Evolutionary conservation across 2,113 vertebrate genomes (phyloP), one percentile per base, ranked within the genome.

Genomic region (Sphyrna mokarran): DNA sequence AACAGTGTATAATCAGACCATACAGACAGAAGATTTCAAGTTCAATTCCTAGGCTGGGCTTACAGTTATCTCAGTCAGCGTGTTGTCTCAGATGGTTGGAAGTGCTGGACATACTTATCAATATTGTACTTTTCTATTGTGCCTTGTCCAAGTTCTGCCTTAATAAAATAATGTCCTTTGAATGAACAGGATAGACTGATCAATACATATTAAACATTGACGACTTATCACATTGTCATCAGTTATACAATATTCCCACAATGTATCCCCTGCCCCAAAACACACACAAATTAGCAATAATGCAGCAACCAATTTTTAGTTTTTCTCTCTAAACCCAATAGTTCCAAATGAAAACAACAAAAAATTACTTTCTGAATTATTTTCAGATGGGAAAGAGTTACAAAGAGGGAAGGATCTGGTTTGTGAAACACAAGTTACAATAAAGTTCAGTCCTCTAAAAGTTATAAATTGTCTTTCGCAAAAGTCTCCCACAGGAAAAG

Each of bases 401-500:
- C 6, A 18, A 93, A n/a, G n/a, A 66, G 8, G 20, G 63, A 66
- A 91, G 33, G 66, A 66, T 91, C n/a, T 4, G 29, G 89, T 93
- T 93, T 93, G 89, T n/a, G 33, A 91, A 91, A 66, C 20, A 61
- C 33, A n/a, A 91, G 37, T 33, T 37, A 63, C 29, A 93, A 37
- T 68, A 68, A 66, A n/a, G 33, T n/a, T 37, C 29, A 66, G 29
- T 91, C 89, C 58, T 91, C 13, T 91, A 91, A 91, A 93, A 93
- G 89, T 68, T 93, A 93, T 93, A 93, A 93, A 93, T 43, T 93
- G 89, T 93, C 89, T 66, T 76, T 93, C 63, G 37, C 18, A 66
- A 37, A 93, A 93, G 61, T 68, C 89, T 93, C 89, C 89, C 89
- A 93, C 89, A 93, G 89, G 89, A 93, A 93, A 93, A 93, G 89